Conservation (phyloP, 2,888 invertebrate species). For the Colostygia pectinataria region DNA sequence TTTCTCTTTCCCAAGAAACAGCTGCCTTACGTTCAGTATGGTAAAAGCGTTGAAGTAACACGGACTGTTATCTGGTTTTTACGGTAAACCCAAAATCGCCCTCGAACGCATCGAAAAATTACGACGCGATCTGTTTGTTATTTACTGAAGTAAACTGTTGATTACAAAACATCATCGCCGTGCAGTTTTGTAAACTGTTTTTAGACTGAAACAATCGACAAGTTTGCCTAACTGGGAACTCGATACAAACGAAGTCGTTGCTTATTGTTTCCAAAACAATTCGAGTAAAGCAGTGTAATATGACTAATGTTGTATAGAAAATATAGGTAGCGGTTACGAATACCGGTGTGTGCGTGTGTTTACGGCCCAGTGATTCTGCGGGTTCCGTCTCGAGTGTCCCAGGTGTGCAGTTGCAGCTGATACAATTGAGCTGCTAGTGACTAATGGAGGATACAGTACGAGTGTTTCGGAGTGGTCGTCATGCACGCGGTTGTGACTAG, state of each 20-base stretch:
- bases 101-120: slow-evolving; percentile 61
- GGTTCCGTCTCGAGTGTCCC: slow-evolving; percentile 43
- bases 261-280: slow-evolving; percentile 73
- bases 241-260: slow-evolving; percentile 46
- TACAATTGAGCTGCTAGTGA: slow-evolving; percentile 49
- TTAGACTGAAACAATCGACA: slow-evolving; percentile 30
- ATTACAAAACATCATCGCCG: slow-evolving; percentile 13
- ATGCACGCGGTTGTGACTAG: slow-evolving; percentile 72
- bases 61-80: slow-evolving; percentile 59
- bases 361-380: slow-evolving; percentile 55
- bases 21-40: slow-evolving; percentile 74
- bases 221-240: slow-evolving; percentile 36
- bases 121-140: slow-evolving; percentile 53
- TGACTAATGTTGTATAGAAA: slow-evolving; percentile 57
- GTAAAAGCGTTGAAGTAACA: slow-evolving; percentile 63
- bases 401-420: slow-evolving; percentile 58
- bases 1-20: slow-evolving; percentile 75
- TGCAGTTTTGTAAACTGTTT: slow-evolving; percentile 32
- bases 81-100: slow-evolving; percentile 50
- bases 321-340: slow-evolving; percentile 60
- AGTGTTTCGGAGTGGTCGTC: slow-evolving; percentile 60
- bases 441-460: slow-evolving; percentile 71
- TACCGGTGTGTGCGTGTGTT: slow-evolving; percentile 69
- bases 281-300: slow-evolving; percentile 53
- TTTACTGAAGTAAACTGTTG: slow-evolving; percentile 41